Conservation (phyloP, 2,888 invertebrate genomes). For the Archips crataeganus region DNA sequence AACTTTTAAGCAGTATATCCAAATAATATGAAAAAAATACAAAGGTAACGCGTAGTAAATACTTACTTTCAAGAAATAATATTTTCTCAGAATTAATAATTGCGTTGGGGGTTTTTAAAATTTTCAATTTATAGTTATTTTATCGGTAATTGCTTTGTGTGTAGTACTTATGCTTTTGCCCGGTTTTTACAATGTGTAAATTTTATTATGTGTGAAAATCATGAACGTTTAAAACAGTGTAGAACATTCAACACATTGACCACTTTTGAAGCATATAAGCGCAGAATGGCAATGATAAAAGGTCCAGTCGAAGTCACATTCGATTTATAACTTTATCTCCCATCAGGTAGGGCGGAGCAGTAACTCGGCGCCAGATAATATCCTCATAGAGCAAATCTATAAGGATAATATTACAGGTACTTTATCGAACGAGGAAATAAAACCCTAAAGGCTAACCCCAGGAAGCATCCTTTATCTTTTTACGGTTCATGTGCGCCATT, state of each 20-base stretch:
- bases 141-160: too few relatives aligned
- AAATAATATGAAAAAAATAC: too few relatives aligned
- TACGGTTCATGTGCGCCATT: conserved; percentile 56
- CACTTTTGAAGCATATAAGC: conserved; percentile 2
- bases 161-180: too few relatives aligned
- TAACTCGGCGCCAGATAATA: conserved; percentile 34
- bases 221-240: background rate
- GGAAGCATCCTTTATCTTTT: conserved; percentile 58
- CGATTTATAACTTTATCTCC: conserved; percentile 32
- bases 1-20: too few relatives aligned
- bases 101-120: too few relatives aligned
- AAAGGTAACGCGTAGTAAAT: too few relatives aligned
- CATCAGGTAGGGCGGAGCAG: conserved; percentile 17
- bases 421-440: conserved; percentile 47
- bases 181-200: too few relatives aligned
- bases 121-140: too few relatives aligned
- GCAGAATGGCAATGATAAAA: conserved; percentile 21
- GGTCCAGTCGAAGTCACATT: conserved; percentile 1
- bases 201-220: too few relatives aligned
- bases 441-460: conserved; percentile 47
- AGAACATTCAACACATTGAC: background rate
- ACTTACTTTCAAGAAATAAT: too few relatives aligned
- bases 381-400: conserved; percentile 38
- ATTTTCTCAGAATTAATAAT: too few relatives aligned
- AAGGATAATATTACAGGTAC: conserved; percentile 44